Percentiles rank a stretch among this genome's conserved stretches.
Evolutionary conservation across 2,113 vertebrate species (phyloP).

Genomic region (Pelecanus crispus): DNA sequence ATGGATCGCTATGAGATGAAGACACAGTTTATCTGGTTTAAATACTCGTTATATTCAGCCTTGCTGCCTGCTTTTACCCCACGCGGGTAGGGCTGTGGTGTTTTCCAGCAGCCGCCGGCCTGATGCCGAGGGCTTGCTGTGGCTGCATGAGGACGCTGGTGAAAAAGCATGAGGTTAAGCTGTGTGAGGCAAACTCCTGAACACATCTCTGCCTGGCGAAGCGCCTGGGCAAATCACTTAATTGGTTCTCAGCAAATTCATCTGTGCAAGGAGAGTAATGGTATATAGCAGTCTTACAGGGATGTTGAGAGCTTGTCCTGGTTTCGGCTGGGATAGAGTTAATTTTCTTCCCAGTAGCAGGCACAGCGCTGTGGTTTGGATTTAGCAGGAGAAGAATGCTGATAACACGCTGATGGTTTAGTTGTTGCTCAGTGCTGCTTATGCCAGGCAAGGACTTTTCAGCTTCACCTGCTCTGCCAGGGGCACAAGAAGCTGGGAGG

Average conservation of each 20-base stretch:
- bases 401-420: no score
- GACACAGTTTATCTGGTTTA: not conserved
- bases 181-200: not conserved
- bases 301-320: not conserved
- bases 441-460: no score
- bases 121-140: not conserved
- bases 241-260: not conserved
- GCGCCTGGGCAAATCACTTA: not conserved
- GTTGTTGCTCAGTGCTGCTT: no score
- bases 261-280: not conserved
- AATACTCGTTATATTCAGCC: not conserved
- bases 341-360: no score
- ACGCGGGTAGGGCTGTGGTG: rapidly evolving
- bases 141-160: not conserved
- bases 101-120: not conserved
- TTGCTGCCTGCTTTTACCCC: not conserved
- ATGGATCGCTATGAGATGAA: not conserved
- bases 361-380: no score
- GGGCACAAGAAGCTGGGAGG: no score
- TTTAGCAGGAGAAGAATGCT: no score
- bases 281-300: not conserved
- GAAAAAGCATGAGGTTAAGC: rapidly evolving
- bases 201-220: not conserved
- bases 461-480: no score
- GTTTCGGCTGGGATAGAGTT: no score